Percentiles rank a stretch among this genome's conserved stretches.
Conservation (phyloP, 2,113 vertebrate genomes). For the Verasper variegatus region DNA sequence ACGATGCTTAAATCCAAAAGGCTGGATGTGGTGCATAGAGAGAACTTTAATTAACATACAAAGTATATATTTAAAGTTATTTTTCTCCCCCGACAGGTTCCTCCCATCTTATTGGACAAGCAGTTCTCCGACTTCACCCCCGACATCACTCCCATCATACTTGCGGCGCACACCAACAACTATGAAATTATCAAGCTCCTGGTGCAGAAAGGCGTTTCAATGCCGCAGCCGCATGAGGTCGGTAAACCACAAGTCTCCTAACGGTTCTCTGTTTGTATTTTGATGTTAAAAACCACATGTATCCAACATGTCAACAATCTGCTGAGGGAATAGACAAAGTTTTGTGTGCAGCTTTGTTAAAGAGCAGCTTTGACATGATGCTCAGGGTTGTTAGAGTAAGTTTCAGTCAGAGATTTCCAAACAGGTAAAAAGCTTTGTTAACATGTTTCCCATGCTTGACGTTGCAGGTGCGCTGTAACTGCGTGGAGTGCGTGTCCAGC, state of each 20-base stretch:
- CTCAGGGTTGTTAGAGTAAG: not conserved
- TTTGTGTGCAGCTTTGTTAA: not conserved
- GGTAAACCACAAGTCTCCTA: constrained; percentile 7
- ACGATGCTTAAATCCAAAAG: not conserved
- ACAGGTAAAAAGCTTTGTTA: constrained; percentile 20
- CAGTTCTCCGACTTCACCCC: constrained; percentile 99
- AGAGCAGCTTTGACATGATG: not conserved
- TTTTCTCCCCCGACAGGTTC: constrained; percentile 84
- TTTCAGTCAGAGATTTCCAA: not conserved
- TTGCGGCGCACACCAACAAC: constrained; percentile 98
- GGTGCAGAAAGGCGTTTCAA: constrained; percentile 95
- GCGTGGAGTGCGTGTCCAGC: constrained; percentile 95
- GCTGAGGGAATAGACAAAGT: not conserved
- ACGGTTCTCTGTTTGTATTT: not conserved
- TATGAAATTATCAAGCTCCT: constrained; percentile 98
- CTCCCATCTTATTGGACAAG: constrained; percentile 95
- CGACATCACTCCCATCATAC: constrained; percentile 97
- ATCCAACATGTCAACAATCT: not conserved
- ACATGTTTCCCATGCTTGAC: constrained; percentile 43
- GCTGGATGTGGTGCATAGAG: not conserved
- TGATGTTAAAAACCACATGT: not conserved
- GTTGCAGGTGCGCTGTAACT: constrained; percentile 92
- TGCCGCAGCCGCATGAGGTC: constrained; percentile 94
- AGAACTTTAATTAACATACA: not conserved
- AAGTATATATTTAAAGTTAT: not conserved